These are phyloP conservation scores for Halcyon chelicuti DNA, from an alignment of 2,797 vertebrate genomes.

Conservation along the genomic window DNA sequence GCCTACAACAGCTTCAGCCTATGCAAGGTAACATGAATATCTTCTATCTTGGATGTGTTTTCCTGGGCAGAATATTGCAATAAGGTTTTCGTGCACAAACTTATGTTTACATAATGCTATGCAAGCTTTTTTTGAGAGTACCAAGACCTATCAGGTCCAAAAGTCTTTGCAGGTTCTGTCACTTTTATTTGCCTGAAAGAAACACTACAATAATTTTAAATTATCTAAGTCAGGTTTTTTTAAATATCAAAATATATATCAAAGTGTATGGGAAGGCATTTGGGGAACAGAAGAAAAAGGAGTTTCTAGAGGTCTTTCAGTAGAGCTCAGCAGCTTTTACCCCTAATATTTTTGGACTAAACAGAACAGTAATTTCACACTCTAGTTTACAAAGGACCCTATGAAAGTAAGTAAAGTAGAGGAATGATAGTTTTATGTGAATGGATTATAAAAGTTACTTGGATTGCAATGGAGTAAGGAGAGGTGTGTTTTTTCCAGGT, in stretches of 20 bases:
- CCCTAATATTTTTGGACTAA: not conserved
- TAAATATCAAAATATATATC: not conserved
- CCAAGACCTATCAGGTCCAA: not conserved
- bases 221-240: not conserved
- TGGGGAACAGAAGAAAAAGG: not conserved
- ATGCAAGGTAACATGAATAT: not conserved
- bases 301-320: not conserved
- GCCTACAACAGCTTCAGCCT: not conserved
- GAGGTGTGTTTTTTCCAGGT: rapidly evolving
- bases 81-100: not conserved
- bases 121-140: not conserved
- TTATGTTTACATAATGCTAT: not conserved
- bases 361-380: not conserved
- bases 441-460: not conserved
- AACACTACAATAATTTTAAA: not conserved
- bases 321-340: not conserved
- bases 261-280: not conserved
- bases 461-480: not conserved
- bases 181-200: not conserved
- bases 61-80: not conserved
- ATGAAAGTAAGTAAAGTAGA: not conserved
- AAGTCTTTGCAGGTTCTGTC: not conserved
- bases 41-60: not conserved
- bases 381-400: not conserved
- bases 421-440: not conserved